Percentiles rank a stretch among this genome's conserved stretches.
These are phyloP conservation scores for Plebejus argus DNA, from an alignment of 2,888 invertebrate genomes.

Conservation along the genomic window DNA sequence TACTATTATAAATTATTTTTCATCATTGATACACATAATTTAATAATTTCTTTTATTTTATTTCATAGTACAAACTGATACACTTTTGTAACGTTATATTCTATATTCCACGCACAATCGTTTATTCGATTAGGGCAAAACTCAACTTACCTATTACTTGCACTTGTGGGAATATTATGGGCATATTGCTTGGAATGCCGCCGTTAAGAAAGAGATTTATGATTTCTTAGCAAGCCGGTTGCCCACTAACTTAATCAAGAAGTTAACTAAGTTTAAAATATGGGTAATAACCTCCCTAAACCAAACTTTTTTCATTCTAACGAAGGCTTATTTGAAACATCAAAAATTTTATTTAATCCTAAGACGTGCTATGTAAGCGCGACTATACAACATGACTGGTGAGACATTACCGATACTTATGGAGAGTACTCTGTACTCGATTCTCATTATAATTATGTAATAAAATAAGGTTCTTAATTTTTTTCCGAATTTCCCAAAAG, in stretches of 20 bases:
- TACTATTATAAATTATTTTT: too few relatives aligned
- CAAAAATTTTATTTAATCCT: too few relatives aligned
- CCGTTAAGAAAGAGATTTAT: slow-evolving; percentile 3
- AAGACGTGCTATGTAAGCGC: too few relatives aligned
- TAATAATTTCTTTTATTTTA: too few relatives aligned
- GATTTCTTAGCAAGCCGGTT: not conserved
- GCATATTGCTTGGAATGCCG: not conserved
- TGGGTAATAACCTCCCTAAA: not conserved
- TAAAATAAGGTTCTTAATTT: too few relatives aligned
- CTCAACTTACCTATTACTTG: slow-evolving; percentile 8
- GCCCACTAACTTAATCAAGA: not conserved
- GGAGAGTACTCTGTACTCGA: too few relatives aligned
- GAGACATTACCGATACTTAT: too few relatives aligned
- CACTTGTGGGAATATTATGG: slow-evolving; percentile 5
- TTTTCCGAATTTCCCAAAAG: too few relatives aligned
- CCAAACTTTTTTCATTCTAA: not conserved
- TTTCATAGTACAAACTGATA: not conserved
- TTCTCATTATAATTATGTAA: too few relatives aligned
- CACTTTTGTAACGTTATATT: not conserved
- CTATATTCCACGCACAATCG: slow-evolving; percentile 9
- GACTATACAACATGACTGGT: too few relatives aligned
- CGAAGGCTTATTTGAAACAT: too few relatives aligned
- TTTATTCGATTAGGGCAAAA: slow-evolving; percentile 6
- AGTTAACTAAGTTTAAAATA: not conserved
- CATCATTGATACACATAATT: too few relatives aligned